Percentiles rank a stretch among this genome's conserved stretches.
phyloP scores from a whole-genome alignment of 2,888 invertebrate species.

The Embidobia sp. region DNA sequence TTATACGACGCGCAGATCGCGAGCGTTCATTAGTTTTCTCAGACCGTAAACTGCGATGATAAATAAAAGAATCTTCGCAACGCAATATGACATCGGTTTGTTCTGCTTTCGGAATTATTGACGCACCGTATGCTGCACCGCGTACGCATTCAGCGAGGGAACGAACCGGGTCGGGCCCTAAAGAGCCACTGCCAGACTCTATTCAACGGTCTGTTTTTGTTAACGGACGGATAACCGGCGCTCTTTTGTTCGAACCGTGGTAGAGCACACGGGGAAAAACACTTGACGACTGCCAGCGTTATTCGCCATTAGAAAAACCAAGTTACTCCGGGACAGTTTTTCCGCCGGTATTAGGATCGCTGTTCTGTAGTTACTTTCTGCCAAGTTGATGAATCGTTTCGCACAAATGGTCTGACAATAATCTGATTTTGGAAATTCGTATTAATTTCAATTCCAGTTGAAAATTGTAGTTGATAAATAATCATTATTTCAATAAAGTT shows the following conservation, averaged over 20 bases:
- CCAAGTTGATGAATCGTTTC: no score
- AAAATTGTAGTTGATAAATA: no score
- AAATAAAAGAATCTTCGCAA: not conserved
- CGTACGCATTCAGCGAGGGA: slow-evolving; percentile 23
- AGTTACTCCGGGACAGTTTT: no score
- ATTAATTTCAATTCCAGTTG: no score
- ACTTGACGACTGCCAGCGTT: slow-evolving; percentile 35
- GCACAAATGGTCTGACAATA: no score
- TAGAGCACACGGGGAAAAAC: slow-evolving; percentile 28
- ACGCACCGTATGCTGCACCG: slow-evolving; percentile 8
- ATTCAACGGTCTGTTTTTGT: slow-evolving; percentile 61
- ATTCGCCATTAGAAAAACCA: no score
- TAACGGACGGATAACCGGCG: slow-evolving; percentile 62
- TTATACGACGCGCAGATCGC: no score
- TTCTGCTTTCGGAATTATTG: slow-evolving; percentile 26
- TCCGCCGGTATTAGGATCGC: no score
- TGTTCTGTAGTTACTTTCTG: no score
- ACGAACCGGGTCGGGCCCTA: slow-evolving; percentile 59
- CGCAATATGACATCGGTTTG: slow-evolving; percentile 18
- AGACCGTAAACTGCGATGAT: not conserved
- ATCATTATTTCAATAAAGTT: no score
- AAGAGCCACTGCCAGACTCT: slow-evolving; percentile 56
- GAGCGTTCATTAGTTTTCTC: no score
- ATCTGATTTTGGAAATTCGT: no score
- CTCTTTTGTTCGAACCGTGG: slow-evolving; percentile 47